Percentiles rank a stretch among this genome's conserved stretches.
These are phyloP conservation scores for Crenuchus spilurus DNA, from an alignment of 2,797 vertebrate species.

Conservation along the genomic window DNA sequence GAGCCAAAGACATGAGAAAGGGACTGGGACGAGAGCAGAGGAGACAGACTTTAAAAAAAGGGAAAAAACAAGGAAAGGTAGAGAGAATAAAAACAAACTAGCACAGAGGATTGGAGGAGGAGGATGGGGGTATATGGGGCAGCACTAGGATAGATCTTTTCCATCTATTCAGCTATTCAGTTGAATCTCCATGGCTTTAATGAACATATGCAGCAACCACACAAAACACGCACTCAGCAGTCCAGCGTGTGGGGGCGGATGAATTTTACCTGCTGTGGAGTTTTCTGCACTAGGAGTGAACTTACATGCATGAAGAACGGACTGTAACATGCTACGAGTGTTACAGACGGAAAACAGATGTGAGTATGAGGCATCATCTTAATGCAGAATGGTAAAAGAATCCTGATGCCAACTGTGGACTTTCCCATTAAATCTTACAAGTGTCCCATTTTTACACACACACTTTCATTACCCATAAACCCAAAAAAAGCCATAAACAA, in stretches of 20 bases:
- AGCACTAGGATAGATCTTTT: constrained; percentile 1
- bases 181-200: constrained; percentile 17
- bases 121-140: not conserved
- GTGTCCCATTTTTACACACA: constrained; percentile 3
- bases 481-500: constrained; percentile 34
- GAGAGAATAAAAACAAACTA: constrained; percentile 12
- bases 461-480: constrained; percentile 36
- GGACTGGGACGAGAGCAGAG: not conserved
- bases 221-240: constrained; percentile 21
- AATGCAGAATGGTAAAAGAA: not conserved
- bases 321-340: not conserved
- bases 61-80: constrained; percentile 14
- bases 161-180: constrained; percentile 28
- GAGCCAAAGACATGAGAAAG: not conserved
- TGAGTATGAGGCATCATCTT: not conserved
- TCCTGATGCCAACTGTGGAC: not conserved
- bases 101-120: constrained; percentile 8
- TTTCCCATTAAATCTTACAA: constrained; percentile 9
- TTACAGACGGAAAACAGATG: not conserved
- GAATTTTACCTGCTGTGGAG: constrained; percentile 1
- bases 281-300: not conserved
- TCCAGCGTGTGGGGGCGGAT: not conserved
- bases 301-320: not conserved
- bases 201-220: constrained; percentile 28
- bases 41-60: not conserved